Evolutionary conservation across 1,140 invertebrate species (phyloP).

Genomic region (Drosophila kurseongensis): DNA sequence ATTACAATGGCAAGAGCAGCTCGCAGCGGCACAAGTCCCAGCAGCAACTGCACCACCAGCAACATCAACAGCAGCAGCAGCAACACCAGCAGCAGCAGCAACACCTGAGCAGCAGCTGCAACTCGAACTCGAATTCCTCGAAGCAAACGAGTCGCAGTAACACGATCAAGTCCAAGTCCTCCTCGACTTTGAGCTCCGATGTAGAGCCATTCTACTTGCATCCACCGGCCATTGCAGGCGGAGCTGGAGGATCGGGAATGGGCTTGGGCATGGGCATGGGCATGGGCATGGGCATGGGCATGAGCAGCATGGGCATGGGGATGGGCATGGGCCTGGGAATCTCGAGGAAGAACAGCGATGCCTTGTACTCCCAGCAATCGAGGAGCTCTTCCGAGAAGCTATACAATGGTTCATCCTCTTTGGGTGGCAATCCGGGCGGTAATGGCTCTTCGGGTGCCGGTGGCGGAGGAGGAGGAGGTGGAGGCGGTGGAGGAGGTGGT

Average conservation of each 20-base stretch:
- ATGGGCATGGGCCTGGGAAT: conserved; percentile 51
- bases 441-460: conserved; percentile 14
- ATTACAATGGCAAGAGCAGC: conserved; percentile 85
- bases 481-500: conserved; percentile 27
- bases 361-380: conserved; percentile 75
- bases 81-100: conserved; percentile 54
- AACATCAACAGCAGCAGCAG: conserved; percentile 48
- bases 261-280: conserved; percentile 8
- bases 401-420: conserved; percentile 54
- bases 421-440: conserved; percentile 26
- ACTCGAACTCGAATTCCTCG: conserved; percentile 84
- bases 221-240: conserved; percentile 85
- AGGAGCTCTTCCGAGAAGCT: conserved; percentile 84
- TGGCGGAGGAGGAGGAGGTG: conserved; percentile 23
- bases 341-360: conserved; percentile 68
- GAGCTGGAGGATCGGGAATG: conserved; percentile 19
- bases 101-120: conserved; percentile 72
- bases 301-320: conserved; percentile 18
- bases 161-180: conserved; percentile 83
- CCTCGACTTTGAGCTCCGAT: conserved; percentile 81
- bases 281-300: conserved; percentile 8
- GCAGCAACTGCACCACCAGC: conserved; percentile 51
- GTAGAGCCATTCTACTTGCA: conserved; percentile 91
- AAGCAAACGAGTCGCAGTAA: conserved; percentile 82
- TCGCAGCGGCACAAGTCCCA: conserved; percentile 70